Evolutionary conservation across 2,888 invertebrate genomes (phyloP).

Genomic region (Sisyra nigra): DNA sequence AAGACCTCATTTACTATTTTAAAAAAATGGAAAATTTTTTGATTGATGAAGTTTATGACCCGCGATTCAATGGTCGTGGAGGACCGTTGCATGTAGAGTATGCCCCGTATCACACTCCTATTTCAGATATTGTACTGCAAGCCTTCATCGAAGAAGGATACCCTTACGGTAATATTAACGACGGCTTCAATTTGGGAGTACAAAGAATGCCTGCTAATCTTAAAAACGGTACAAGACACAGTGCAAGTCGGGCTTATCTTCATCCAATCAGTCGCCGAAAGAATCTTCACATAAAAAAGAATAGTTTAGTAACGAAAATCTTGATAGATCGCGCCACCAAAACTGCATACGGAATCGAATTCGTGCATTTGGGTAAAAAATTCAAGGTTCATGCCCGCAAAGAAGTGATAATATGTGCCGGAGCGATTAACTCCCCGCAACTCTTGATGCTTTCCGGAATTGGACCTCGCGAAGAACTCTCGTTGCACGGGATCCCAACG

Average conservation of each 20-base stretch:
- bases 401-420: conserved; percentile 61
- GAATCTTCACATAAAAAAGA: conserved; percentile 46
- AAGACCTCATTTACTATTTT: conserved; percentile 57
- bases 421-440: conserved; percentile 63
- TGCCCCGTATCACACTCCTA: conserved; percentile 32
- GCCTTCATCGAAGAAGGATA: conserved; percentile 45
- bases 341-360: conserved; percentile 41
- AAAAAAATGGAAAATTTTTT: conserved; percentile 59
- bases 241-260: conserved; percentile 50
- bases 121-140: conserved; percentile 39
- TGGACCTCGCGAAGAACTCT: conserved; percentile 43
- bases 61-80: conserved; percentile 33
- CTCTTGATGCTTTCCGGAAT: conserved; percentile 66
- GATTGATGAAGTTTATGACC: conserved; percentile 35
- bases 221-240: conserved; percentile 47
- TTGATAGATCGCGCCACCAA: conserved; percentile 37
- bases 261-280: conserved; percentile 37
- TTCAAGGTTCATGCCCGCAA: conserved; percentile 41
- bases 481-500: conserved; percentile 34
- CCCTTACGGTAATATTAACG: conserved; percentile 42
- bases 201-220: conserved; percentile 44
- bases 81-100: conserved; percentile 41
- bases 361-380: conserved; percentile 32
- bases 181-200: conserved; percentile 40
- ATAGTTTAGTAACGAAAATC: conserved; percentile 40